Base-by-base conservation (phyloP, 1,140 invertebrate species). In the Lepidotrigona ventralis region DNA sequence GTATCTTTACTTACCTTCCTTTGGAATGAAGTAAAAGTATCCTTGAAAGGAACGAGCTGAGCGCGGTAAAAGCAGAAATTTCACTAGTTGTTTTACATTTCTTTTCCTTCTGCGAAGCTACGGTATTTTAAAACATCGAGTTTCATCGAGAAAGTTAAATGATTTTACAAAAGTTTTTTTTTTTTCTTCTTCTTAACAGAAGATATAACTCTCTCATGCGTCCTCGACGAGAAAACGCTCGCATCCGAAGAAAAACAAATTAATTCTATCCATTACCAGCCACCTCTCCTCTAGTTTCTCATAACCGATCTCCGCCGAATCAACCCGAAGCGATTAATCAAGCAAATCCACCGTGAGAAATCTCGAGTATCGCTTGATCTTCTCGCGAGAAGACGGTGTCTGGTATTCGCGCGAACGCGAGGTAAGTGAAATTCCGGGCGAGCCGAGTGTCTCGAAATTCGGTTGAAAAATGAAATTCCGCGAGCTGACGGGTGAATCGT, bases 401-500 rank as follows among this genome's bases (percentile, higher is more conserved):
- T 15, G 33, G 14, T 17, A 5, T 15, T n/a, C 5, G 14, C 6
- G 5, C 23, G 14, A 1, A 1, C 33, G 23, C 68, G 23, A 11
- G 17, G 26, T 54, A 80, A 66, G 54, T 63, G 46, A 74, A 85
- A 89, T 88, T 86, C 87, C 82, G 1, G 15, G 33, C 76, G 76
- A 86, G 21, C 60, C 83, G 60, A n/a, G 64, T 58, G 33, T 15
- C 58, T 21, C 60, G 74, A 84, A 89, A 85, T 86, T 86, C 76
- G 68, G 33, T 86, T 79, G 85, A 86, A 89, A 89, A 88, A 89
- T 89, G 76, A 88, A 89, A 89, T 89, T 89, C 88, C 82, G 14
- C 76, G 14, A 56, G 39, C 21, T 53, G 8, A 15, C 70, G n/a
- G 46, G 3, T n/a, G 29, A 51, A 17, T 19, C 29, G 66, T 53